Percentiles rank a stretch among this genome's conserved stretches.
These are phyloP conservation scores for Scaptomyza tumidula DNA, from an alignment of 2,888 invertebrate species.

Conservation along the genomic window DNA sequence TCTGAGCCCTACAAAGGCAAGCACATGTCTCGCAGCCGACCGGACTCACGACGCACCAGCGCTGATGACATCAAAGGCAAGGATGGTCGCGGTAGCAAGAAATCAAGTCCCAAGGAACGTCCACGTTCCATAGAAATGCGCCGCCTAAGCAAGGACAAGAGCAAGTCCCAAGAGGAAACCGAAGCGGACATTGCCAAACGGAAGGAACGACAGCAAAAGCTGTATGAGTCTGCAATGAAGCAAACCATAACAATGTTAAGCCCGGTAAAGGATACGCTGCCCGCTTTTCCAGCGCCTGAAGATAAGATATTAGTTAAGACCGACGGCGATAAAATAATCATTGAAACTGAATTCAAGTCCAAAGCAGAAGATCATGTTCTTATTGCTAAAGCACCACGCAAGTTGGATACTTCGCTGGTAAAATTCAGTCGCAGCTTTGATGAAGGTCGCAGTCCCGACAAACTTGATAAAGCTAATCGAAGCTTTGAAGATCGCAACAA, in stretches of 20 bases:
- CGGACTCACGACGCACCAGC: constrained; percentile 86
- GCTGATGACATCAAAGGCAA: constrained; percentile 83
- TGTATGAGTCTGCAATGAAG: constrained; percentile 90
- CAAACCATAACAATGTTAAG: constrained; percentile 90
- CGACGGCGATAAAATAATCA: constrained; percentile 89
- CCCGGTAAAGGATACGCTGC: constrained; percentile 89
- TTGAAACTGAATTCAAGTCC: constrained; percentile 90
- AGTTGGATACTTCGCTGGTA: constrained; percentile 87
- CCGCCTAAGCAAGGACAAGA: constrained; percentile 86
- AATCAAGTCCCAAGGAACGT: constrained; percentile 87
- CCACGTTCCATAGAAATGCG: constrained; percentile 88
- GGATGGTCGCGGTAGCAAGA: constrained; percentile 84
- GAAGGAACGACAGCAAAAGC: constrained; percentile 90
- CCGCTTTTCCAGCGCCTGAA: constrained; percentile 90
- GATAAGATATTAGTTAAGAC: constrained; percentile 90
- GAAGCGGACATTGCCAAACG: constrained; percentile 89
- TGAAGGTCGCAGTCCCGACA: constrained; percentile 86
- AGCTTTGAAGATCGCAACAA: constrained; percentile 88
- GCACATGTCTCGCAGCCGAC: constrained; percentile 74
- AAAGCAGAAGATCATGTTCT: constrained; percentile 91
- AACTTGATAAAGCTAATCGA: constrained; percentile 87
- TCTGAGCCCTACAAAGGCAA: constrained; percentile 78
- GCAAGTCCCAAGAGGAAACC: constrained; percentile 90
- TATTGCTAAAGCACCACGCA: constrained; percentile 90
- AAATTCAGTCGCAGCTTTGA: constrained; percentile 88